phyloP scores from a whole-genome alignment of 2,888 invertebrate genomes.

The Camponotus fellah region DNA sequence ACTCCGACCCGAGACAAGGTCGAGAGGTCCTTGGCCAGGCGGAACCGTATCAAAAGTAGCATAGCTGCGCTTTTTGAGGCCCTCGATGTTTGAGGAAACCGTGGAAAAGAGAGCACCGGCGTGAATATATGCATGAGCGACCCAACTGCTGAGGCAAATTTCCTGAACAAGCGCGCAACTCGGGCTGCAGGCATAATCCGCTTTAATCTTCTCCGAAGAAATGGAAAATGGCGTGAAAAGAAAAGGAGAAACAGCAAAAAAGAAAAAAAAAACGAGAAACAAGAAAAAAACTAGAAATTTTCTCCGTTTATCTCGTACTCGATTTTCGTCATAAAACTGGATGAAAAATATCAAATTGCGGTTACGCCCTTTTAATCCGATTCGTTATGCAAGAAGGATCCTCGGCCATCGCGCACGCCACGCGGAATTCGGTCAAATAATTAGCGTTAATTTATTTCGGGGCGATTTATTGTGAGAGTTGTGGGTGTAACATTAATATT shows the following conservation, averaged over 20 bases:
- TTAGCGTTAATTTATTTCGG: slow-evolving; percentile 53
- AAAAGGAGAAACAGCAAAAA: not conserved
- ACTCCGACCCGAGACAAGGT: slow-evolving; percentile 73
- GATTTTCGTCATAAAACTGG: not conserved
- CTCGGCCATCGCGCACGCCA: slow-evolving; percentile 20
- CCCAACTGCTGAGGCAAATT: slow-evolving; percentile 44
- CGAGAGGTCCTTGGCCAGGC: slow-evolving; percentile 77
- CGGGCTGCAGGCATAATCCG: slow-evolving; percentile 22
- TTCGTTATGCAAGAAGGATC: slow-evolving; percentile 25
- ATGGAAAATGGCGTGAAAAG: not conserved
- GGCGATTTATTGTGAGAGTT: slow-evolving; percentile 41
- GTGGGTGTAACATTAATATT: slow-evolving; percentile 47
- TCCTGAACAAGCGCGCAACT: slow-evolving; percentile 32
- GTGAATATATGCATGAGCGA: slow-evolving; percentile 54
- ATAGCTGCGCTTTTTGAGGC: slow-evolving; percentile 63
- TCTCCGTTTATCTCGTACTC: not conserved
- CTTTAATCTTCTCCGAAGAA: slow-evolving; percentile 43
- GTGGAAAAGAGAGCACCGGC: slow-evolving; percentile 58
- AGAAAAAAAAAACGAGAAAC: not conserved
- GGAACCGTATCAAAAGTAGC: slow-evolving; percentile 79
- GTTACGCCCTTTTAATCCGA: slow-evolving; percentile 41
- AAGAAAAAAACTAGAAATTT: not conserved
- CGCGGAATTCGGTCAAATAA: slow-evolving; percentile 52
- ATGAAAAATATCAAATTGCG: slow-evolving; percentile 26
- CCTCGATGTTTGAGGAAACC: slow-evolving; percentile 48